These are phyloP conservation scores for Urechis unicinctus DNA, from an alignment of 2,888 invertebrate genomes.

Conservation along the genomic window DNA sequence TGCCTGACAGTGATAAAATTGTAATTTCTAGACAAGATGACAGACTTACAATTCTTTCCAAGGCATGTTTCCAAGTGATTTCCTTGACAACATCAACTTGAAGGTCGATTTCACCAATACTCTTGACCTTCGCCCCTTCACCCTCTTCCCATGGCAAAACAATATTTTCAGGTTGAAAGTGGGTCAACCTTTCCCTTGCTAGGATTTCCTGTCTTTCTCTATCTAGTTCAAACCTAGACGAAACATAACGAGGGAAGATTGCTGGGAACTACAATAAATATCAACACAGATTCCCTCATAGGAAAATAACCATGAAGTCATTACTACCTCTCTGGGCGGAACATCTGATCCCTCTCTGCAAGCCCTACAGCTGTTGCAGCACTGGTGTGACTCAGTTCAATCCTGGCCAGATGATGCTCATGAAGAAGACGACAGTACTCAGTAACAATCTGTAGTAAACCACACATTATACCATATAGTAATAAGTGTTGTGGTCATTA, in stretches of 20 bases:
- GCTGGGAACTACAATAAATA: not conserved
- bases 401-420: not conserved
- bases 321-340: not conserved
- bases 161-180: not conserved
- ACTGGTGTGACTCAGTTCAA: not conserved
- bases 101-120: not conserved
- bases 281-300: no score
- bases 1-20: no score
- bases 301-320: no score
- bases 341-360: not conserved
- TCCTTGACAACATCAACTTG: not conserved
- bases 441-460: not conserved
- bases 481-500: not conserved
- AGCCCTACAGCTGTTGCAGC: not conserved
- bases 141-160: not conserved
- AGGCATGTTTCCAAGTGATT: not conserved
- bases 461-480: no score
- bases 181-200: not conserved
- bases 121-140: not conserved
- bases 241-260: not conserved
- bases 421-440: not conserved
- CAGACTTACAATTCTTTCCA: not conserved
- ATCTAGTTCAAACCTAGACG: not conserved
- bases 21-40: no score
- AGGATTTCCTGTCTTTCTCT: not conserved